Evolutionary conservation across 2,113 vertebrate species (phyloP).

Genomic region (Cyanocitta stelleri): DNA sequence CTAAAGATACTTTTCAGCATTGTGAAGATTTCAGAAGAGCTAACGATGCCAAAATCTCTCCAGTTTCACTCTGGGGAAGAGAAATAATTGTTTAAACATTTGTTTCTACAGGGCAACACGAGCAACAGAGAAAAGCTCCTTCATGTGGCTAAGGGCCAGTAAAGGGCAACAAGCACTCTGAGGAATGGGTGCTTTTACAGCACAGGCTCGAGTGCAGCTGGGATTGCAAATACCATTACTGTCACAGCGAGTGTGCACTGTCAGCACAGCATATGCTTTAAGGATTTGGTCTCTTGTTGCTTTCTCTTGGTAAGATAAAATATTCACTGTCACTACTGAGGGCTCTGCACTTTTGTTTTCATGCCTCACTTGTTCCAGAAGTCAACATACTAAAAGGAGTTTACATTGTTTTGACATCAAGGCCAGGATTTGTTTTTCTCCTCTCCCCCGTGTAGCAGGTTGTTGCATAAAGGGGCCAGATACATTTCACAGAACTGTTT

Average conservation of each 20-base stretch:
- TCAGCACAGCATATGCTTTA: neutral
- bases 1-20: neutral
- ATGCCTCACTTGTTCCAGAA: neutral
- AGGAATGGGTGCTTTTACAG: neutral
- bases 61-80: neutral
- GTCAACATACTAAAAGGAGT: slow-evolving; percentile 10
- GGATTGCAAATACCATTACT: neutral
- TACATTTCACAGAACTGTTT: neutral
- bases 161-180: neutral
- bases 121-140: neutral
- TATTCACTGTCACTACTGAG: neutral
- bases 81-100: neutral
- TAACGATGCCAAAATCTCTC: neutral
- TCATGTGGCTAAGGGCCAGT: neutral
- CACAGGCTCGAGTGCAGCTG: neutral
- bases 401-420: neutral
- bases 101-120: neutral
- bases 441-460: neutral
- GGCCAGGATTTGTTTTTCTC: neutral
- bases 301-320: slow-evolving; percentile 14
- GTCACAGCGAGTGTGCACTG: neutral
- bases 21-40: neutral
- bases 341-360: neutral
- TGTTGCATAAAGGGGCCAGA: neutral
- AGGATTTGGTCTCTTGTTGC: neutral